Conservation (phyloP, 2,113 vertebrate species). For the Tapirus terrestris region DNA sequence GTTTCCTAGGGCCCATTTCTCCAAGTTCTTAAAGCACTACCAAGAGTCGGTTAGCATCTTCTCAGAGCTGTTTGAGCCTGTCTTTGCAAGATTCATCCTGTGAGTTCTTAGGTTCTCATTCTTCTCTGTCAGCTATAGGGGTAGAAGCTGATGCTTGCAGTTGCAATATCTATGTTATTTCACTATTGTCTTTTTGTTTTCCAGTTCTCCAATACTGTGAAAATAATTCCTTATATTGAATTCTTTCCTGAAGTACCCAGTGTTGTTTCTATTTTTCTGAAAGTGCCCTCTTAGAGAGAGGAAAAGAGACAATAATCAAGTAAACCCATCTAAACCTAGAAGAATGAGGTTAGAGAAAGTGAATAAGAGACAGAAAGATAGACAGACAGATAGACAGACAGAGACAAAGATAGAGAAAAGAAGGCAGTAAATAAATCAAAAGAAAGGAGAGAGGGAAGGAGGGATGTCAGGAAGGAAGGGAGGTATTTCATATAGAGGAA, state of each 20-base stretch:
- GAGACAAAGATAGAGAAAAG: background rate
- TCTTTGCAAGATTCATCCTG: background rate
- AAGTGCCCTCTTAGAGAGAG: background rate
- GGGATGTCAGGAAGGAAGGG: background rate
- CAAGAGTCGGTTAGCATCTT: background rate
- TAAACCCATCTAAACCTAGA: background rate
- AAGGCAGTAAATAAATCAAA: background rate
- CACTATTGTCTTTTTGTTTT: background rate
- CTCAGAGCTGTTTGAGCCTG: background rate
- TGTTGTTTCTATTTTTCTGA: background rate
- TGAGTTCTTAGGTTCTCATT: background rate
- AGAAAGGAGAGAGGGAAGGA: background rate
- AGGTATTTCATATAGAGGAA: background rate
- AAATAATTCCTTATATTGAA: background rate
- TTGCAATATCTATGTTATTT: background rate
- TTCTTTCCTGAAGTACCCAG: background rate
- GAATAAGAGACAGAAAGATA: background rate
- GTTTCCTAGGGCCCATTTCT: background rate
- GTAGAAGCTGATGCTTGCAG: too few relatives aligned
- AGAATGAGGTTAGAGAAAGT: background rate
- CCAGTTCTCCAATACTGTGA: background rate
- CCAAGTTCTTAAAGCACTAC: background rate
- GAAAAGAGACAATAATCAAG: background rate
- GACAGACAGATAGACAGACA: background rate
- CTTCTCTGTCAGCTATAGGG: background rate